Evolutionary conservation across 1,140 invertebrate species (phyloP), one percentile per base, ranked within the genome.

Genomic region (Spodoptera frugiperda): DNA sequence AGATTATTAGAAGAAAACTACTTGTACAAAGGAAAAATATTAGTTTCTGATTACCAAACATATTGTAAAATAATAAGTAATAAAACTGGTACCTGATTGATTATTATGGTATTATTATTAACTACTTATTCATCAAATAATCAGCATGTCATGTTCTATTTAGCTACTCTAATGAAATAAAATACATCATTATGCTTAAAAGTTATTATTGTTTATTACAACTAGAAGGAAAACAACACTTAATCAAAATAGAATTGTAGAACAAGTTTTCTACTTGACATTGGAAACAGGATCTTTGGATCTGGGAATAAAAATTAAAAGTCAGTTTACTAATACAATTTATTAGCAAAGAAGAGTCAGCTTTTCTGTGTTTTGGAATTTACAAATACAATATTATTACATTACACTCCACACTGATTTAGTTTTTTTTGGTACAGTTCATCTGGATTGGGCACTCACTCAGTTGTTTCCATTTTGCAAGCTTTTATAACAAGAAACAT

Each of bases 391-490:
- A 61, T 82, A 63, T 79, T 73, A 86, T 86, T 84, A 84, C 80
- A 82, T 76, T 75, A 76, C 89, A 91, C 89, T 90, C 82, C 89
- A 91, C 89, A 85, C 78, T 79, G 65, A 11, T 72, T 14, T 14
- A 12, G 67, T 84, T 90, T 78, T n/a, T 80, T 83, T 63, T 68
- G 46, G 71, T 82, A 67, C 55, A 84, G 81, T 88, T 82, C 75
- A 78, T 88, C 75, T 81, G 70, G 87, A 89, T 89, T 83, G 83
- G 82, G 86, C 88, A 90, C 87, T 86, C 90, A 90, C 89, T 87
- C 82, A 67, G 79, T 81, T 91, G 88, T 88, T 91, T 82, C 90
- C 89, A 83, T 92, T 93, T 93, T 91, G 90, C 90, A 92, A 91
- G 90, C 90, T 90, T 93, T 91, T 90, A 88, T 86, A 86, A 90